These are phyloP conservation scores for Cyanistes caeruleus DNA, from an alignment of 2,113 vertebrate species.

Conservation along the genomic window DNA sequence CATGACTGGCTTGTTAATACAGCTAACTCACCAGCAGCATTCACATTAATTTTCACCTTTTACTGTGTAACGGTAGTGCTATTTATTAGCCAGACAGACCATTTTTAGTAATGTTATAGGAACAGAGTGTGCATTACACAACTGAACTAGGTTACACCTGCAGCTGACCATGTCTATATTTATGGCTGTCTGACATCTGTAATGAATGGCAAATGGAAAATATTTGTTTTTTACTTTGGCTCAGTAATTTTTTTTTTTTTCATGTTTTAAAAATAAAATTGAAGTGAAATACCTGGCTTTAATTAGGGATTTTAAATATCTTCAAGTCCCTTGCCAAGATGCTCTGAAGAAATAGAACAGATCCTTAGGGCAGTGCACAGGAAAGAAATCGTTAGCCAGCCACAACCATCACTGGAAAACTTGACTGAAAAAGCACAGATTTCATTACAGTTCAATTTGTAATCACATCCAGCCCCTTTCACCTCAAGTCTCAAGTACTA, in stretches of 20 bases:
- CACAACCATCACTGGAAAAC: conserved; percentile 53
- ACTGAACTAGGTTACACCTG: conserved; percentile 56
- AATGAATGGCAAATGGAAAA: conserved; percentile 62
- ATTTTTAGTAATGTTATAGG: conserved; percentile 59
- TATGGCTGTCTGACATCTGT: conserved; percentile 58
- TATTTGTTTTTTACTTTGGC: conserved; percentile 36
- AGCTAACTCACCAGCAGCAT: conserved; percentile 15
- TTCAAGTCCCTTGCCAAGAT: conserved; percentile 26
- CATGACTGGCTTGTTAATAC: conserved; percentile 34
- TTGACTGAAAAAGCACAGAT: conserved; percentile 48
- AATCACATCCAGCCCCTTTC: conserved; percentile 43
- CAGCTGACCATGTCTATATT: conserved; percentile 62
- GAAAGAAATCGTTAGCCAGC: conserved; percentile 52
- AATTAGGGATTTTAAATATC: conserved; percentile 66
- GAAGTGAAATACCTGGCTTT: conserved; percentile 49
- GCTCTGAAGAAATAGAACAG: conserved; percentile 30
- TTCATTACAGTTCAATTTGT: conserved; percentile 50
- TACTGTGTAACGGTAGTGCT: conserved; percentile 47
- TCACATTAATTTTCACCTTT: conserved; percentile 57
- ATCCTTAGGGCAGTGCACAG: conserved; percentile 38
- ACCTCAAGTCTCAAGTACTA: not conserved
- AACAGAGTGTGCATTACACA: conserved; percentile 42
- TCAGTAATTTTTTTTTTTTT: conserved; percentile 9
- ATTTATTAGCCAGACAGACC: conserved; percentile 58
- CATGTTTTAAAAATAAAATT: conserved; percentile 66